Conservation (phyloP, 2,888 invertebrate species). For the Teleiodes luculella region DNA sequence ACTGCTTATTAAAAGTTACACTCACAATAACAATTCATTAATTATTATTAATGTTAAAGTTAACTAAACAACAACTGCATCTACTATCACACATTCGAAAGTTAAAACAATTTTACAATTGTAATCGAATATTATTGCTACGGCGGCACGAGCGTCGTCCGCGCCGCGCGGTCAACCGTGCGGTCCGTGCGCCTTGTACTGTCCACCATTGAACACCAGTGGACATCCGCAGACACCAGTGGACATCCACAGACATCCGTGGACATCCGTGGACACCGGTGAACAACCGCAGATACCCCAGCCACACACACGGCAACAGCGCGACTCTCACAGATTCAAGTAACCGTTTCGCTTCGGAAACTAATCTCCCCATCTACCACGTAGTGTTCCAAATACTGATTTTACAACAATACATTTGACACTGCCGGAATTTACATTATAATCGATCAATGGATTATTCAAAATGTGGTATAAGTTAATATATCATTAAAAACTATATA, state of each 20-base stretch:
- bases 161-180: conserved; percentile 54
- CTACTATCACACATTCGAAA: conserved; percentile 80
- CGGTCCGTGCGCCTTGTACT: too few relatives aligned
- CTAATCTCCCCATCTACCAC: conserved; percentile 8
- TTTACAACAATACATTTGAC: conserved; percentile 19
- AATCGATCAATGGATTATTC: conserved; percentile 7
- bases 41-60: conserved; percentile 63
- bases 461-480: conserved; percentile 8
- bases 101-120: conserved; percentile 77
- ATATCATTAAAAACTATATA: conserved; percentile 25
- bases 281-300: neutral
- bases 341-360: neutral
- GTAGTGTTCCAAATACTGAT: conserved; percentile 11
- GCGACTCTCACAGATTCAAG: neutral
- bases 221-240: too few relatives aligned
- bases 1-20: conserved; percentile 73
- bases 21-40: conserved; percentile 75
- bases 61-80: conserved; percentile 80
- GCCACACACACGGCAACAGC: neutral
- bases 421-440: conserved; percentile 20
- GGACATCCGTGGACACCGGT: neutral
- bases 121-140: conserved; percentile 78
- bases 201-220: too few relatives aligned
- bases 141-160: conserved; percentile 47
- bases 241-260: neutral